Conservation (phyloP, 2,113 vertebrate genomes). For the Orthonyx spaldingii region DNA sequence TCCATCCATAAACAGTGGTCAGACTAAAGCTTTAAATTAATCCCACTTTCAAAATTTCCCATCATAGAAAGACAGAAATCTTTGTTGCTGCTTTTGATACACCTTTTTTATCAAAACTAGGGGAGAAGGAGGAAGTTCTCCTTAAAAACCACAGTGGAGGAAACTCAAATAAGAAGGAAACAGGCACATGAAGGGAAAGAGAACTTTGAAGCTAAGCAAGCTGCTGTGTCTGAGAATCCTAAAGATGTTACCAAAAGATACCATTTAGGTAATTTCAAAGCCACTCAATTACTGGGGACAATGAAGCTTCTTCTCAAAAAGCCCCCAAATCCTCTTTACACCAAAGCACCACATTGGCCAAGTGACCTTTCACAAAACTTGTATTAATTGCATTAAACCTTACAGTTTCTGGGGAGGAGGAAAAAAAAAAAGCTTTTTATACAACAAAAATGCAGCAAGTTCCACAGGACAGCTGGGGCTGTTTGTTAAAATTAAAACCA, state of each 20-base stretch:
- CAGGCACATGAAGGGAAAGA: not conserved
- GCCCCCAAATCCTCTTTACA: not conserved
- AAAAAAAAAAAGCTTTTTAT: not conserved
- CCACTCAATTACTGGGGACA: not conserved
- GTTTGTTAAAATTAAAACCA: not conserved
- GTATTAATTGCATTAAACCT: not conserved
- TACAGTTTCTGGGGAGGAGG: not conserved
- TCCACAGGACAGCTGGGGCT: not conserved
- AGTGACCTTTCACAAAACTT: not conserved
- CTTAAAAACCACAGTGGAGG: not conserved
- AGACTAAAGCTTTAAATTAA: not conserved
- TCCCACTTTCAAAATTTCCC: not conserved
- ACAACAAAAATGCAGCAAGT: not conserved
- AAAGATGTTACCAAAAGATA: not conserved
- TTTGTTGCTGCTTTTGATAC: not conserved
- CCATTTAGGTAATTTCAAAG: not conserved
- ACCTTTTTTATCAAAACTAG: not conserved
- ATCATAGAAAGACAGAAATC: not conserved
- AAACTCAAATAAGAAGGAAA: not conserved
- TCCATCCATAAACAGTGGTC: not conserved
- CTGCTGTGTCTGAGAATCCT: not conserved
- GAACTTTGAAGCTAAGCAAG: not conserved
- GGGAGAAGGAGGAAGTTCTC: not conserved
- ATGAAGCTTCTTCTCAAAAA: not conserved
- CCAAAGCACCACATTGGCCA: not conserved